phyloP scores from a whole-genome alignment of 2,888 invertebrate species.

The Cephus sareptanus region DNA sequence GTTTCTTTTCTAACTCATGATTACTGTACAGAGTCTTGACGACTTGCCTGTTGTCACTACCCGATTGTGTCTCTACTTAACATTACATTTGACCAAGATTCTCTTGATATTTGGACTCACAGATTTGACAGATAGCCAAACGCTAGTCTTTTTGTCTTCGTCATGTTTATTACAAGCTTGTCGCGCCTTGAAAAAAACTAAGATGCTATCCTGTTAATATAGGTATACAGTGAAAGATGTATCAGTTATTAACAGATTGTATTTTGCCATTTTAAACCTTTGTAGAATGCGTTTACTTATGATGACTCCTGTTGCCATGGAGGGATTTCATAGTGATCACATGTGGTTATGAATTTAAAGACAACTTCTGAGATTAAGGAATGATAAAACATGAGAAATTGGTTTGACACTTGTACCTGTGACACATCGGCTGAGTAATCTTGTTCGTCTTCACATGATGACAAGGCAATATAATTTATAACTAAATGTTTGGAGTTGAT shows the following conservation, averaged over 20 bases:
- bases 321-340: not conserved
- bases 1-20: not conserved
- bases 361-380: not conserved
- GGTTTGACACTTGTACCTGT: not conserved
- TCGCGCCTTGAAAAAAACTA: not conserved
- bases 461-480: not conserved
- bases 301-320: not conserved
- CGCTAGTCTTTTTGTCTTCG: not conserved
- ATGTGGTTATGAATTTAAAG: too few species aligned
- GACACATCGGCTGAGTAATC: not conserved
- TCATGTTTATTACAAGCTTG: not conserved
- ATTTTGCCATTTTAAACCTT: not conserved
- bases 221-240: not conserved
- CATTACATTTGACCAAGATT: too few species aligned
- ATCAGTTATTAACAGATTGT: not conserved
- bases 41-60: too few species aligned
- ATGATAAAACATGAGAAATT: not conserved
- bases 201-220: not conserved
- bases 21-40: too few species aligned
- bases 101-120: not conserved
- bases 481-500: not conserved
- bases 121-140: not conserved
- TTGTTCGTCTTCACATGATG: not conserved
- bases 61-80: too few species aligned
- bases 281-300: not conserved